Evolutionary conservation across 2,888 invertebrate species (phyloP).

Genomic region (Napeogenes inachia): DNA sequence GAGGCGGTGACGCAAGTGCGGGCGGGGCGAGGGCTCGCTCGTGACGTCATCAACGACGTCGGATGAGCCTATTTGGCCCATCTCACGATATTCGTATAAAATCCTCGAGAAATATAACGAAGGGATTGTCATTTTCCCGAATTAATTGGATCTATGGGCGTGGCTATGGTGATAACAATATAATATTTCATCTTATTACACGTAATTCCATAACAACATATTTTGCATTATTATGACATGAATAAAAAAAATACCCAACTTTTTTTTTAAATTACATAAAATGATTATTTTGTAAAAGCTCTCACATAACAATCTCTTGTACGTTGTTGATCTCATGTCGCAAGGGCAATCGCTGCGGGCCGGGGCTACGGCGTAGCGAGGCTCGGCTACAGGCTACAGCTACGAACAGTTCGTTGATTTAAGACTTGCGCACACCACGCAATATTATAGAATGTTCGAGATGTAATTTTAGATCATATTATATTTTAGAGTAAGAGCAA

Average conservation of each 20-base stretch:
- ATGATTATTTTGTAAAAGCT: neutral
- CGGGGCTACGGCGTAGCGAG: neutral
- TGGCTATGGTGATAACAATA: neutral
- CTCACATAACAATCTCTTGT: neutral
- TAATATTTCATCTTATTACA: neutral
- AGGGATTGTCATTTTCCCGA: conserved; percentile 1
- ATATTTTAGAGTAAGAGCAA: no score
- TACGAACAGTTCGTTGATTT: conserved; percentile 10
- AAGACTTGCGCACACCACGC: conserved; percentile 14
- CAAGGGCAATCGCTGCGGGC: neutral
- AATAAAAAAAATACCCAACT: neutral
- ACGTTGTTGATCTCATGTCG: neutral
- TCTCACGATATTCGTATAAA: conserved; percentile 10
- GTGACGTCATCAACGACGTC: conserved; percentile 54
- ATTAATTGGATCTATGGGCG: conserved; percentile 2
- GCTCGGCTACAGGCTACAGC: conserved; percentile 2
- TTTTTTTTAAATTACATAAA: neutral
- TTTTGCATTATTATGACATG: no score
- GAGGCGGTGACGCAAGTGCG: conserved; percentile 42
- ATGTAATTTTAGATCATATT: neutral
- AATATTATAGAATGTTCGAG: neutral
- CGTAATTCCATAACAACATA: no score
- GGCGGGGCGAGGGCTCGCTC: conserved; percentile 51
- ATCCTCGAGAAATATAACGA: conserved; percentile 5
- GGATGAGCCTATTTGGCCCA: conserved; percentile 29